Evolutionary conservation across 2,113 vertebrate genomes (phyloP), one percentile per base, ranked within the genome.

Genomic region (Scomber colias): DNA sequence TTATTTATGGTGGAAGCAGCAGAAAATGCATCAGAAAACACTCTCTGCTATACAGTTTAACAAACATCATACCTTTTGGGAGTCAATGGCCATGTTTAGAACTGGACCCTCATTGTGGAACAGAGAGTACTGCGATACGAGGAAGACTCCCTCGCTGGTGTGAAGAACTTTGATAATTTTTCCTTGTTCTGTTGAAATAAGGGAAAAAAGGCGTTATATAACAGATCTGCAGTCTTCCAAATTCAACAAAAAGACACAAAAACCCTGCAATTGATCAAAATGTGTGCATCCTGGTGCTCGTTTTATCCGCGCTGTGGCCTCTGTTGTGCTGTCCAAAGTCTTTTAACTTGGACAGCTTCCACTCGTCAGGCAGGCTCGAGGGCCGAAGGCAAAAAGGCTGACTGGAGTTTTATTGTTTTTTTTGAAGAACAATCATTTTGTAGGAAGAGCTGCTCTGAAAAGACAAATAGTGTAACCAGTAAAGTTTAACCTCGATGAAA

Each of bases 141-240:
- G 93, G 87, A 96, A 95, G 40, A 91, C 93, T 3, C 93, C 94
- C 50, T 94, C 93, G 44, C 79, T 87, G 81, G 83, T 92, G 66
- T 95, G 95, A 12, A 96, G 92, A 51, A 96, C 95, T 82, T 96
- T 96, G 0, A 96, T 91, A 30, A 96, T 88, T 87, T 96, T 96
- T 35, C 96, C 96, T 75, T 94, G 94, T 14, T 95, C 96, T 96
- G 89, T 31, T 14, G 53, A 62, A 45, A 66, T 2, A 78, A 12
- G 30, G 19, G 2, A 40, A 40, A 40, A 48, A 60, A 74, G 15
- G 75, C 2, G 7, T 5, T 3, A 27, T 40, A 4, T 57, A 27
- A 12, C 21, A 53, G 12, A 30, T 16, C 24, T 49, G 35, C 2
- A 30, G 8, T 45, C 30, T n/a, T 35, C 17, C 48, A 11, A 21